Conservation (phyloP, 2,888 invertebrate species). For the Drosophila atripex region DNA sequence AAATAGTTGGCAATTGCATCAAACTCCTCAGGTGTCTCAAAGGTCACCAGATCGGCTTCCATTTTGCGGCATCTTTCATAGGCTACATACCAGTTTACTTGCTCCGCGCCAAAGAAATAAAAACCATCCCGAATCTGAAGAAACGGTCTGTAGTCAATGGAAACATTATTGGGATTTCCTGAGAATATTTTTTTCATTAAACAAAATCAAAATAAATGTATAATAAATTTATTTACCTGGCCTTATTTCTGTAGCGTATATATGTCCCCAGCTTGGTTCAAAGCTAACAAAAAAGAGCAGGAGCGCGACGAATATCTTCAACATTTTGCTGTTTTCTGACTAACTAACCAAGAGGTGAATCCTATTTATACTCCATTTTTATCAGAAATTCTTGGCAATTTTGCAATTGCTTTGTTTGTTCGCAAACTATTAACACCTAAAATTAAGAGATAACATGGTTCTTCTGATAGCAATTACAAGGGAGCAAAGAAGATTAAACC, state of each 20-base stretch:
- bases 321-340: not conserved
- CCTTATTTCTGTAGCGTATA: not conserved
- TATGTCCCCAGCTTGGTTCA: not conserved
- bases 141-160: slow-evolving; percentile 13
- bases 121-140: slow-evolving; percentile 14
- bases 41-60: slow-evolving; percentile 27
- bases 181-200: not conserved
- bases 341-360: not conserved
- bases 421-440: not conserved
- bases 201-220: too few relatives aligned
- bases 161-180: slow-evolving; percentile 24
- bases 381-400: not conserved
- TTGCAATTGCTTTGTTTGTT: not conserved
- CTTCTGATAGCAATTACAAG: not conserved
- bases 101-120: slow-evolving; percentile 29
- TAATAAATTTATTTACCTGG: not conserved
- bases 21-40: slow-evolving; percentile 31
- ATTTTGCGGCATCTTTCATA: slow-evolving; percentile 26
- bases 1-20: slow-evolving; percentile 11
- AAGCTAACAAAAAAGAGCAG: not conserved
- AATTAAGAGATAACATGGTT: not conserved
- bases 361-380: not conserved
- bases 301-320: not conserved
- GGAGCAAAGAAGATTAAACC: not conserved
- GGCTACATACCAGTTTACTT: slow-evolving; percentile 26